Base-by-base conservation (phyloP, 1,140 invertebrate genomes). In the Agrilus planipennis region DNA sequence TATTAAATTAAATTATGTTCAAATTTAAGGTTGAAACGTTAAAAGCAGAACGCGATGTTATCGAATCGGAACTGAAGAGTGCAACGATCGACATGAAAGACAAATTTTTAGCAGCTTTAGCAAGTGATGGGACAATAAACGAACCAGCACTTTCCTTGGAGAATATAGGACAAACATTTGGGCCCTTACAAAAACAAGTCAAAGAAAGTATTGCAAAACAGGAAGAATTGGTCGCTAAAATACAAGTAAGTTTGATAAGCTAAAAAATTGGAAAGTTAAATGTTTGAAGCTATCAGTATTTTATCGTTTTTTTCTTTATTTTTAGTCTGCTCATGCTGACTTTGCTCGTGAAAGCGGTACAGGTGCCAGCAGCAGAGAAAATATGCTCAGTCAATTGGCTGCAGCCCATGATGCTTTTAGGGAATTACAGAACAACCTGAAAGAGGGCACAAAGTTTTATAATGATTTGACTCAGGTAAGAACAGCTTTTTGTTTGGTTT, bases 361-460 rank as follows among this genome's bases (percentile, higher is more conserved):
- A 42, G 70, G 67, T 39, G 73, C 70, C n/a, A 72, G 71, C 36
- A 72, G 72, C 3, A 71, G 90, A 17, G 91, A 95, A 55, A 67
- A 71, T 11, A 78, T 85, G 49, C 75, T 95, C 53, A 85, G 84
- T 64, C 81, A 87, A 56, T 67, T 96, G 45, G 89, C 89, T 17
- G 72, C 79, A 21, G 90, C 90, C 12, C 82, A 87, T 64, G 94
- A 96, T 68, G 81, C 81, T 45, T 99, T 84, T 65, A 82, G 82
- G 51, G 90, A 96, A 62, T 70, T 99, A 15, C 79, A 82, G 41
- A 79, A 73, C 49, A 96, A 98, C 68, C 67, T 98, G 31, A 74
- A 84, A 52, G 94, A 99, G 71, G 94, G 93, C 41, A 83, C 83
- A 10, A 97, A 97, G 70, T 99, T 99, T 69, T 99, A 99, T 67